phyloP scores from a whole-genome alignment of 1,140 invertebrate species.

The Physella acuta region DNA sequence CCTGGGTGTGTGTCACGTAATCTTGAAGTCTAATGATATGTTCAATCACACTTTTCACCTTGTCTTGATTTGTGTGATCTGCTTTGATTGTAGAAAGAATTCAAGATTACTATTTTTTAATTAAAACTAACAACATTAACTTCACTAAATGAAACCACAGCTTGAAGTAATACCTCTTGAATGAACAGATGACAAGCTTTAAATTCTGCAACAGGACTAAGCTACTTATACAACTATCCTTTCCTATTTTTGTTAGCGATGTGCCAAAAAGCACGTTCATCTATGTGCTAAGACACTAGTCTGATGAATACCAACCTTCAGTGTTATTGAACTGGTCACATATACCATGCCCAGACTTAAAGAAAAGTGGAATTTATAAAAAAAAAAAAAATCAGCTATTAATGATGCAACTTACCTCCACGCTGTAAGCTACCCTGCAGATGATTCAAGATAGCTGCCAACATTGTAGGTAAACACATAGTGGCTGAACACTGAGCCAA shows the following conservation, averaged over 20 bases:
- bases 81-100: not conserved
- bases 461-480: constrained; percentile 78
- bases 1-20: constrained; percentile 75
- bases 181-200: not conserved
- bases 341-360: too few species aligned
- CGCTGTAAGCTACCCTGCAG: constrained; percentile 62
- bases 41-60: constrained; percentile 76
- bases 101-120: not conserved
- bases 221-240: too few species aligned
- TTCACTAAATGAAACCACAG: not conserved
- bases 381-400: too few species aligned
- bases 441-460: constrained; percentile 77
- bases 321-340: too few species aligned
- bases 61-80: constrained; percentile 70
- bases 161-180: not conserved
- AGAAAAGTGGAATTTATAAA: too few species aligned
- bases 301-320: too few species aligned
- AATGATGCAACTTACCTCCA: constrained; percentile 51
- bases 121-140: not conserved
- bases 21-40: constrained; percentile 82
- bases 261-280: too few species aligned
- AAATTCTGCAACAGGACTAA: too few species aligned
- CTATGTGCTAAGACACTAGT: too few species aligned
- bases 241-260: too few species aligned
- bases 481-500: constrained; percentile 83